phyloP scores from a whole-genome alignment of 2,113 vertebrate species.

The Gadus chalcogrammus region DNA sequence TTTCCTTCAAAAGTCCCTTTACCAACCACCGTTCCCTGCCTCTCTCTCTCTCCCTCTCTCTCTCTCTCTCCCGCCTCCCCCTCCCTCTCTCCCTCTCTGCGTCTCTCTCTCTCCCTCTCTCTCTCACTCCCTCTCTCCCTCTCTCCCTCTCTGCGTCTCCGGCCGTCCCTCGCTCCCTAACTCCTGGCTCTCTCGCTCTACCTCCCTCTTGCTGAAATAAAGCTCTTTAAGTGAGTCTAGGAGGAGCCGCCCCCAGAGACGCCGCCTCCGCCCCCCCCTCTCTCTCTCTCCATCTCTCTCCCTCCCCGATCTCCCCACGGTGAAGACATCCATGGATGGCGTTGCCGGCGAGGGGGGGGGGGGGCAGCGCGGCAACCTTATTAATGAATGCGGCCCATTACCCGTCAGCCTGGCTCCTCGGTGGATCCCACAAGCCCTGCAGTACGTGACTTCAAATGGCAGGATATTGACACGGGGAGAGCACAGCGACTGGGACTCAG shows the following conservation, averaged over 20 bases:
- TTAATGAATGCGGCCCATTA: constrained; percentile 99
- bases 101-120: constrained; percentile 68
- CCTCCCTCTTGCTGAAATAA: constrained; percentile 88
- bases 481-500: constrained; percentile 70
- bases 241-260: constrained; percentile 82
- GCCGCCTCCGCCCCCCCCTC: constrained; percentile 34
- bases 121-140: constrained; percentile 77
- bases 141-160: constrained; percentile 35
- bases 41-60: constrained; percentile 52
- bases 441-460: constrained; percentile 99
- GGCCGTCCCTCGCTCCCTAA: constrained; percentile 74
- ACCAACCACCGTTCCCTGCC: not conserved
- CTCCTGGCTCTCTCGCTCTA: constrained; percentile 71
- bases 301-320: constrained; percentile 45
- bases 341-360: constrained; percentile 90
- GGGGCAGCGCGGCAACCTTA: constrained; percentile 91
- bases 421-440: constrained; percentile 96
- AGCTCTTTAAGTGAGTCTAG: constrained; percentile 94
- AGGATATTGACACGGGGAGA: constrained; percentile 99
- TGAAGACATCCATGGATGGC: constrained; percentile 84
- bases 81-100: no score
- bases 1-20: no score
- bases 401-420: constrained; percentile 98
- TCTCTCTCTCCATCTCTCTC: constrained; percentile 36
- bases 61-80: no score